Evolutionary conservation across 1,140 invertebrate genomes (phyloP), one percentile per base, ranked within the genome.

Genomic region (Lysiphlebus fabarum): DNA sequence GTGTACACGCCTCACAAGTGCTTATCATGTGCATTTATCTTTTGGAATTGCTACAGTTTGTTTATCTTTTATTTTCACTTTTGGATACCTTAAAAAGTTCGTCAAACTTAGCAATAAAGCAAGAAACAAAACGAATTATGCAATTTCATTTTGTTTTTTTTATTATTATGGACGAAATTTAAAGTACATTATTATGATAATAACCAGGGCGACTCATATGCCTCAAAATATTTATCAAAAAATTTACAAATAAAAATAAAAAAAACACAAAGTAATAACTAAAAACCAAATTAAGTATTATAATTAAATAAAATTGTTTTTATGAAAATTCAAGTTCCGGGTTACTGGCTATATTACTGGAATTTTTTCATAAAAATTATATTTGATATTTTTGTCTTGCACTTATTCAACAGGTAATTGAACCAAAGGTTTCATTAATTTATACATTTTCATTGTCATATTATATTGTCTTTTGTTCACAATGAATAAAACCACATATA

Each of bases 21-120:
- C 67, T 70, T 70, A 70, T 70, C 68, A 65, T 49, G 48, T 66
- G 57, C 68, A 69, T 70, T 70, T 70, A 70, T 70, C 68, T 64
- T 50, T 58, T 38, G 17, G 37, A 26, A 57, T 65, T 67, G 65
- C 65, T 49, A 51, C 49, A 59, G 65, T 49, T 56, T 6, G 53
- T 61, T 67, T 70, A 60, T 65, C 65, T 70, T 26, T 70, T 69
- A 66, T 69, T 70, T 69, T 63, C 67, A 62, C 65, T 64, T 67
- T 65, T 53, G 58, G 55, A 7, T 65, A 63, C 58, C 36, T 40
- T 47, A 44, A 47, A 50, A 26, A 58, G 12, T 42, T 38, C 38
- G 56, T 48, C 56, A 49, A 40, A 41, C 36, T 45, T 11, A 34
- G 2, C 33, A 11, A 34, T 38, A 36, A 55, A 43, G 17, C 8